These are phyloP conservation scores for Sicus ferrugineus DNA, from an alignment of 2,888 invertebrate species.

Conservation along the genomic window DNA sequence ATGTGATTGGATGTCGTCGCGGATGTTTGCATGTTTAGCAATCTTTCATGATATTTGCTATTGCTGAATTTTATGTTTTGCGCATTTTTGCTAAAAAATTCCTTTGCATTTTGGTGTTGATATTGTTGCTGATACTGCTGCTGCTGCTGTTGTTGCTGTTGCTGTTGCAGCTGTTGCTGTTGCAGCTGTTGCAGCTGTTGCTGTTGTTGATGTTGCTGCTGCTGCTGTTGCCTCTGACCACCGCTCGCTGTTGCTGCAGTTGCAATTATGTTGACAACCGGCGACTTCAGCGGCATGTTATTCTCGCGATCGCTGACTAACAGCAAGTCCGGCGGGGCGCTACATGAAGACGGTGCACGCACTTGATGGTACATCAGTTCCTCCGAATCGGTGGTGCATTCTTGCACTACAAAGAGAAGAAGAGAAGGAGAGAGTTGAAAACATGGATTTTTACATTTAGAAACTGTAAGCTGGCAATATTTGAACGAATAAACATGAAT, in stretches of 20 bases:
- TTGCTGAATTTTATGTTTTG: constrained; percentile 52
- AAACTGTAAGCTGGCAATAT: too few relatives aligned
- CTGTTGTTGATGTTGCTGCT: constrained; percentile 38
- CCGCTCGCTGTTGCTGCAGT: constrained; percentile 45
- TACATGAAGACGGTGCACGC: constrained; percentile 71
- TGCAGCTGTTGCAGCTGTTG: constrained; percentile 44
- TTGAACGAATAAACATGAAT: too few relatives aligned
- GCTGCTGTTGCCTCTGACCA: constrained; percentile 40
- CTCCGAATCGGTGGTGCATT: constrained; percentile 75
- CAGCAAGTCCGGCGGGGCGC: constrained; percentile 71
- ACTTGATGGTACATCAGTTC: constrained; percentile 71
- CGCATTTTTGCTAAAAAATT: constrained; percentile 34
- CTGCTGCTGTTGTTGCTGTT: constrained; percentile 40
- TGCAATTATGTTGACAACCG: constrained; percentile 60
- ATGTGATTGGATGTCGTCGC: constrained; percentile 23
- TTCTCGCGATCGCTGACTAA: constrained; percentile 69
- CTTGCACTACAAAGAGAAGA: constrained; percentile 68
- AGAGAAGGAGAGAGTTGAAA: background rate
- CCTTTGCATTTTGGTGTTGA: constrained; percentile 43
- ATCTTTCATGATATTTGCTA: constrained; percentile 45
- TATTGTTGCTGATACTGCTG: constrained; percentile 44
- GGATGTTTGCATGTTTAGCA: constrained; percentile 34
- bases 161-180: constrained; percentile 40
- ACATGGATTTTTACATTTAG: too few relatives aligned
- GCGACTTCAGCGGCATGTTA: constrained; percentile 59